phyloP scores from a whole-genome alignment of 2,888 invertebrate genomes.

The Ceraclea dissimilis region DNA sequence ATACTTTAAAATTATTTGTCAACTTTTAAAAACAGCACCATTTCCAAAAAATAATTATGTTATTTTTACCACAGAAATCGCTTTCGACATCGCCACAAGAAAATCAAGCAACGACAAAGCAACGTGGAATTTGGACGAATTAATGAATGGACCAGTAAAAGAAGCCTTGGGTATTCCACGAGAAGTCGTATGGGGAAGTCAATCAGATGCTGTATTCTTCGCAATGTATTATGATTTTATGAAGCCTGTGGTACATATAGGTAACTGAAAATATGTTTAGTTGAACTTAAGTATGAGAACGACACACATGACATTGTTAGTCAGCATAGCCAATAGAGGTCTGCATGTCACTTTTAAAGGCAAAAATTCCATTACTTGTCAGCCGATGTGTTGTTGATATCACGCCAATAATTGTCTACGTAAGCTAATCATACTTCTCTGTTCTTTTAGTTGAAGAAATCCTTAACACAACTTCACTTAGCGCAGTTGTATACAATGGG shows the following conservation, averaged over 20 bases:
- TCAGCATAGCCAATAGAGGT: too few species aligned
- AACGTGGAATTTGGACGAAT: conserved; percentile 32
- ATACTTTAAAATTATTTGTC: too few species aligned
- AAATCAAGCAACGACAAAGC: background rate
- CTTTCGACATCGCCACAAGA: background rate
- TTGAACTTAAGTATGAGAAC: too few species aligned
- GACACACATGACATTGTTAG: too few species aligned
- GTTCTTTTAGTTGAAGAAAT: conserved; percentile 59
- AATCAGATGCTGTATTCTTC: conserved; percentile 52
- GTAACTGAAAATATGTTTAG: conserved; percentile 31
- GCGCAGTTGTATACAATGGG: conserved; percentile 66
- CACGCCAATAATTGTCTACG: too few species aligned
- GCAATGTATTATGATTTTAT: conserved; percentile 62
- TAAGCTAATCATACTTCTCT: too few species aligned
- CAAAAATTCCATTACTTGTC: too few species aligned
- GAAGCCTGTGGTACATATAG: conserved; percentile 65
- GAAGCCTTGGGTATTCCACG: conserved; percentile 56
- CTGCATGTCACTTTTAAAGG: too few species aligned
- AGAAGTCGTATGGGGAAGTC: conserved; percentile 58
- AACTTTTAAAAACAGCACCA: too few species aligned
- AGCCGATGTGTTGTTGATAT: too few species aligned
- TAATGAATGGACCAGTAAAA: conserved; percentile 70
- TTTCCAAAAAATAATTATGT: too few species aligned
- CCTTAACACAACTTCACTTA: conserved; percentile 58
- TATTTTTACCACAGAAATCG: background rate